Evolutionary conservation across 2,888 invertebrate genomes (phyloP).

Genomic region (Podotricha telesiphe): DNA sequence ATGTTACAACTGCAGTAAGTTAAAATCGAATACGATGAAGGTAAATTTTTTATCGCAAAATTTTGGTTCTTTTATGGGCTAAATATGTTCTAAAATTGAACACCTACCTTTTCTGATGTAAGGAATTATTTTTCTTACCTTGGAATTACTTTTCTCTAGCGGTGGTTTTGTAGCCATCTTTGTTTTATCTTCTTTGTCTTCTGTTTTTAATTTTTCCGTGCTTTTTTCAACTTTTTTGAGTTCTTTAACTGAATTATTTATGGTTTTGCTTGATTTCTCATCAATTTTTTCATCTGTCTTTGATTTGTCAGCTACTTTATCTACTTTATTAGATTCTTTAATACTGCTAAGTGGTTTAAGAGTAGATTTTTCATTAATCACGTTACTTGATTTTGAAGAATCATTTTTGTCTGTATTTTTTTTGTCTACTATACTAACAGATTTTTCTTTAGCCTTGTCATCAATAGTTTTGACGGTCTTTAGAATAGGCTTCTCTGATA

Average conservation of each 20-base stretch:
- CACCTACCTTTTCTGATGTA: not conserved
- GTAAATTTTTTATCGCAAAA: too few species aligned
- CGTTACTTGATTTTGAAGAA: conserved; percentile 45
- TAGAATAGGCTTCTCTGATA: conserved; percentile 63
- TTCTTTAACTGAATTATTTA: conserved; percentile 53
- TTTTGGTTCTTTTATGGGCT: not conserved
- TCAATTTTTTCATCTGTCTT: conserved; percentile 46
- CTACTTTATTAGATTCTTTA: conserved; percentile 41
- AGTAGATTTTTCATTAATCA: conserved; percentile 53
- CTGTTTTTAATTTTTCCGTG: conserved; percentile 43
- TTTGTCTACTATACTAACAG: conserved; percentile 73
- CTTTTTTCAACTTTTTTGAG: conserved; percentile 50
- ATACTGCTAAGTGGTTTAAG: conserved; percentile 55
- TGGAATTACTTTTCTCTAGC: conserved; percentile 69
- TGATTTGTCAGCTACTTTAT: conserved; percentile 37
- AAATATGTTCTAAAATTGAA: too few species aligned
- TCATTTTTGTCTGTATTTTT: conserved; percentile 58
- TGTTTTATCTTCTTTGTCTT: conserved; percentile 59
- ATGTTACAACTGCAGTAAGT: too few species aligned
- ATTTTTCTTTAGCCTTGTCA: conserved; percentile 74
- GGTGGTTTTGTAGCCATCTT: conserved; percentile 80
- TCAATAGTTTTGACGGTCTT: conserved; percentile 74
- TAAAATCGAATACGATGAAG: not conserved
- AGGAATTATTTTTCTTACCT: conserved; percentile 56
- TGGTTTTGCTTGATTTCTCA: conserved; percentile 48